A percentile compares a stretch with the other conserved stretches of the same genome.
Evolutionary conservation across 2,113 vertebrate genomes (phyloP).

Genomic region (Larimichthys crocea): DNA sequence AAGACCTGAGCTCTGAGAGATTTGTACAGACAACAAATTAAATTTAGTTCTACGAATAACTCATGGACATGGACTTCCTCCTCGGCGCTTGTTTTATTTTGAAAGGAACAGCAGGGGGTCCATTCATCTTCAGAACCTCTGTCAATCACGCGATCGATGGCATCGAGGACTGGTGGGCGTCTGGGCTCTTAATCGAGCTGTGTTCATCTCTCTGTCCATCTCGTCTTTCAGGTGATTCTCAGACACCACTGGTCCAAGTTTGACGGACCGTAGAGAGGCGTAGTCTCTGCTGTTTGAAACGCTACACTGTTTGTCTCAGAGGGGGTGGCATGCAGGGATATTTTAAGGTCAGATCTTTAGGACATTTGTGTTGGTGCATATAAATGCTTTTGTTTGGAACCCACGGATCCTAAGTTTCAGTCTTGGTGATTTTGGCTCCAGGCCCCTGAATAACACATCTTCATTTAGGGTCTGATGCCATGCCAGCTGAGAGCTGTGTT

Average conservation of each 20-base stretch:
- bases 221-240: conserved; percentile 36
- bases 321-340: too few relatives aligned
- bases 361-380: background rate
- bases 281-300: background rate
- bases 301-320: background rate
- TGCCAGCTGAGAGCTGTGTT: background rate
- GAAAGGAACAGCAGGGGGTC: conserved; percentile 66
- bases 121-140: conserved; percentile 58
- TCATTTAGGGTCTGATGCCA: background rate
- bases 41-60: conserved; percentile 41
- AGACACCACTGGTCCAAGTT: conserved; percentile 15
- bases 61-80: background rate
- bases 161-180: conserved; percentile 33
- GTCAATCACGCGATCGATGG: conserved; percentile 63
- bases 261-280: background rate
- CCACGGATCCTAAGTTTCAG: background rate
- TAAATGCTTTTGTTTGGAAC: background rate
- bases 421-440: background rate
- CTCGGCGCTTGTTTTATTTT: conserved; percentile 33
- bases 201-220: conserved; percentile 43
- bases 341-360: background rate
- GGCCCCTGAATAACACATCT: background rate
- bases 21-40: conserved; percentile 10
- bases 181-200: conserved; percentile 69
- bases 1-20: background rate